Evolutionary conservation across 2,888 invertebrate species (phyloP).

Genomic region (Stenichneumon culpator): DNA sequence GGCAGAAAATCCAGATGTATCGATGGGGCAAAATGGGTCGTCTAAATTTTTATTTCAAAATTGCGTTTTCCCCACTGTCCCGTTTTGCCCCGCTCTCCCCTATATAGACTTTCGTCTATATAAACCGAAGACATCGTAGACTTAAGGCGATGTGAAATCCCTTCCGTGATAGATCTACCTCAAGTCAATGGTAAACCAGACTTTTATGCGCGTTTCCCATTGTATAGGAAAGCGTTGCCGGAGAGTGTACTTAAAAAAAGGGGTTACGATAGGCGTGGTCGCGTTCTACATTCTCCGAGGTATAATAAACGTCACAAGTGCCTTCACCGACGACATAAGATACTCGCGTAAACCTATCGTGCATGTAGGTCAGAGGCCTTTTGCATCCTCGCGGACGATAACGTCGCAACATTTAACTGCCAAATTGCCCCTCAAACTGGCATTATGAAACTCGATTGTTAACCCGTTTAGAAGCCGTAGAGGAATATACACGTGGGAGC

Average conservation of each 20-base stretch:
- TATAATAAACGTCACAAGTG: constrained; percentile 55
- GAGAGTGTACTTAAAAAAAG: constrained; percentile 35
- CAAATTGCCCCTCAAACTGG: neutral
- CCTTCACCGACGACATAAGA: constrained; percentile 57
- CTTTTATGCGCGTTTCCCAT: neutral
- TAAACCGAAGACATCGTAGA: neutral
- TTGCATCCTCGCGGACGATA: constrained; percentile 63
- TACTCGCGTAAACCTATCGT: constrained; percentile 22
- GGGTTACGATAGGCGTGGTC: constrained; percentile 62
- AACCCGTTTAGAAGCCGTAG: constrained; percentile 14
- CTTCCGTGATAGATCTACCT: too few relatives aligned
- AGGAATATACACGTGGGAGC: neutral
- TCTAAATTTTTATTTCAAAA: too few relatives aligned
- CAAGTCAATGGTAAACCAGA: too few relatives aligned
- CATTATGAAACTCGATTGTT: constrained; percentile 2
- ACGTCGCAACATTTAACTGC: constrained; percentile 29
- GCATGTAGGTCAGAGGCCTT: constrained; percentile 66
- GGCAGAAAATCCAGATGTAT: too few relatives aligned
- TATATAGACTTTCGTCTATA: neutral
- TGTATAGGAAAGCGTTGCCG: constrained; percentile 5
- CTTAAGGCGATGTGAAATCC: too few relatives aligned
- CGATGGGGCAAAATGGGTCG: too few relatives aligned
- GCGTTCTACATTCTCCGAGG: constrained; percentile 62
- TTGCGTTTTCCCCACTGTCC: too few relatives aligned
- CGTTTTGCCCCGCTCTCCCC: too few relatives aligned